phyloP scores from a whole-genome alignment of 2,888 invertebrate genomes.

The Troides aeacus region DNA sequence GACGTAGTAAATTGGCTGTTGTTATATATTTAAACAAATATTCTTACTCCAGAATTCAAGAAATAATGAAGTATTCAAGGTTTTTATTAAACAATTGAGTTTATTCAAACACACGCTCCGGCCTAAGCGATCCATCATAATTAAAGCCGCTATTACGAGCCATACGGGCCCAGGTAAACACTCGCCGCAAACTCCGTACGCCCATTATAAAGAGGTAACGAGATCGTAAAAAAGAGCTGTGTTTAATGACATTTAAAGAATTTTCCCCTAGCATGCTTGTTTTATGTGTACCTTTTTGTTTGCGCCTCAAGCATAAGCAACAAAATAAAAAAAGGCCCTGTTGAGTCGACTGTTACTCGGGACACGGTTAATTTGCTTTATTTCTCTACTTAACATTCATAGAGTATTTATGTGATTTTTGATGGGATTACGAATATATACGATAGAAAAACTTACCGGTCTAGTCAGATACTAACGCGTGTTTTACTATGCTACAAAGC shows the following conservation, averaged over 20 bases:
- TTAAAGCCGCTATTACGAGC: constrained; percentile 21
- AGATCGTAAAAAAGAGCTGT: constrained; percentile 28
- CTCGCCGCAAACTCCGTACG: constrained; percentile 15
- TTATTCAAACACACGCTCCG: constrained; percentile 8
- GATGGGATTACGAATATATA: constrained; percentile 1
- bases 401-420: constrained; percentile 7
- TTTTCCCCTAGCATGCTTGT: constrained; percentile 22
- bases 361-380: constrained; percentile 1
- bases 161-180: constrained; percentile 21
- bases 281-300: constrained; percentile 25
- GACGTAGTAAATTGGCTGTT: no score
- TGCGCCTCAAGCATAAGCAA: background rate
- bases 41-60: no score
- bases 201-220: constrained; percentile 27
- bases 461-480: no score
- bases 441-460: no score
- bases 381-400: constrained; percentile 11
- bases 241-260: constrained; percentile 29
- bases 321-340: constrained; percentile 7
- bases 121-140: constrained; percentile 20
- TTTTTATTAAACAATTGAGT: constrained; percentile 20
- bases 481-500: no score
- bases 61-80: background rate
- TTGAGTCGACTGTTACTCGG: constrained; percentile 7
- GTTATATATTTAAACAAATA: no score